Evolutionary conservation across 2,888 invertebrate genomes (phyloP).

Genomic region (Latrodectus elegans): DNA sequence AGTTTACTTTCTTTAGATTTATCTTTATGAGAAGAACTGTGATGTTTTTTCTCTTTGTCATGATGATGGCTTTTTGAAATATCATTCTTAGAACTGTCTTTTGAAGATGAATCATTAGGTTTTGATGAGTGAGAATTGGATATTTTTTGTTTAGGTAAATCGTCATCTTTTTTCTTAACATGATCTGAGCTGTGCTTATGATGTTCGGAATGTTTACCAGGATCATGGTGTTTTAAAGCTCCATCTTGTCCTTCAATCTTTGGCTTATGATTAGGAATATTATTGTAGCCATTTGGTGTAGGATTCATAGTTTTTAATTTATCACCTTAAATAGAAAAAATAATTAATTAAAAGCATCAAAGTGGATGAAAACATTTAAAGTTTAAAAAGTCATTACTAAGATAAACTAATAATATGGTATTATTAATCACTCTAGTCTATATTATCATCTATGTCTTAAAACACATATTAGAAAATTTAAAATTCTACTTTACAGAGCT

Average conservation of each 20-base stretch:
- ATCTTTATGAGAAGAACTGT: slow-evolving; percentile 16
- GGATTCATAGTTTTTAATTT: slow-evolving; percentile 64
- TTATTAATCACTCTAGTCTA: no score
- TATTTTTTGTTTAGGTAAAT: slow-evolving; percentile 9
- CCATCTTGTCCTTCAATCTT: slow-evolving; percentile 41
- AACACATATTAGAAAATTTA: no score
- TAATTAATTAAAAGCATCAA: neutral
- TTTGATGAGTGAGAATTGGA: slow-evolving; percentile 6
- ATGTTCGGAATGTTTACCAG: slow-evolving; percentile 30
- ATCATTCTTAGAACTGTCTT: slow-evolving; percentile 28
- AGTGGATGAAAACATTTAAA: neutral
- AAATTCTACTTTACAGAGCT: no score
- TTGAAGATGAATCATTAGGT: slow-evolving; percentile 33
- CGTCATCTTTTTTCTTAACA: slow-evolving; percentile 60
- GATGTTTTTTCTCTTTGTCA: slow-evolving; percentile 59
- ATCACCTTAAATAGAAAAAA: slow-evolving; percentile 44
- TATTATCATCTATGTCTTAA: no score
- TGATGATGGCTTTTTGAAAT: slow-evolving; percentile 22
- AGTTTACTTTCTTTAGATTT: slow-evolving; percentile 30
- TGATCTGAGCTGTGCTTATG: slow-evolving; percentile 61
- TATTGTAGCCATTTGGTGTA: slow-evolving; percentile 66
- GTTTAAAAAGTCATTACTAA: no score
- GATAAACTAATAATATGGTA: no score
- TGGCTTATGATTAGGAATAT: slow-evolving; percentile 52
- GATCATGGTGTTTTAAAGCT: slow-evolving; percentile 45